Evolutionary conservation across 2,113 vertebrate genomes (phyloP).

Genomic region (Saccopteryx bilineata): DNA sequence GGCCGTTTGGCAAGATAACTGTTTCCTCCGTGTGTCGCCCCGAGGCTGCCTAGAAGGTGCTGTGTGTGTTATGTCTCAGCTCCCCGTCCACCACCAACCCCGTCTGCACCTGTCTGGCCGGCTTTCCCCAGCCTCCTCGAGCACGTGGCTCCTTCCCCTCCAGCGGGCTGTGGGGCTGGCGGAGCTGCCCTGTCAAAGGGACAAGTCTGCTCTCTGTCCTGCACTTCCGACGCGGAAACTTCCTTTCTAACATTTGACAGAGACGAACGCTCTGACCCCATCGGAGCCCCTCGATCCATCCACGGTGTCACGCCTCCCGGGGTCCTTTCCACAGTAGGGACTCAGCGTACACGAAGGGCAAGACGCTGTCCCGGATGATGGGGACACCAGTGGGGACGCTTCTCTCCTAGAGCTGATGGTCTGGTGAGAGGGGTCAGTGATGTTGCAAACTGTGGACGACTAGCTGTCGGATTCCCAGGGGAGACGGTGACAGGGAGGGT

Average conservation of each 20-base stretch:
- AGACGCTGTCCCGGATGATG: fast-evolving
- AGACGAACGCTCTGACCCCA: fast-evolving
- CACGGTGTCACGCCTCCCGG: fast-evolving
- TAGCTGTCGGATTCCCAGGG: fast-evolving
- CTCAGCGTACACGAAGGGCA: fast-evolving
- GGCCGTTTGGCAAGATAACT: fast-evolving
- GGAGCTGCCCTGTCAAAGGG: not conserved
- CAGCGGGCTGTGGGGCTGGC: not conserved
- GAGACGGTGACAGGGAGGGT: fast-evolving
- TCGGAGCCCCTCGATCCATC: fast-evolving
- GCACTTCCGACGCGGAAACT: not conserved
- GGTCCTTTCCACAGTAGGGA: too few species aligned
- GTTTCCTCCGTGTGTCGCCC: fast-evolving
- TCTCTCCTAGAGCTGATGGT: too few species aligned
- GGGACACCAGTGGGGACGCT: not conserved
- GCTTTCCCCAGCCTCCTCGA: too few species aligned
- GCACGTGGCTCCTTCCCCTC: fast-evolving
- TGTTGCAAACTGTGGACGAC: not conserved
- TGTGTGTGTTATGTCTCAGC: not conserved
- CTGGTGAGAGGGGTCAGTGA: not conserved
- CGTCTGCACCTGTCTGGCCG: too few species aligned
- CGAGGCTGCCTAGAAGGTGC: fast-evolving
- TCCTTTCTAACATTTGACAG: not conserved
- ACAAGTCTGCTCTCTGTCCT: not conserved
- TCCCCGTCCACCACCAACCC: too few species aligned